Conservation (phyloP, 2,797 vertebrate species). For the Microctenopoma steveboyesi region DNA sequence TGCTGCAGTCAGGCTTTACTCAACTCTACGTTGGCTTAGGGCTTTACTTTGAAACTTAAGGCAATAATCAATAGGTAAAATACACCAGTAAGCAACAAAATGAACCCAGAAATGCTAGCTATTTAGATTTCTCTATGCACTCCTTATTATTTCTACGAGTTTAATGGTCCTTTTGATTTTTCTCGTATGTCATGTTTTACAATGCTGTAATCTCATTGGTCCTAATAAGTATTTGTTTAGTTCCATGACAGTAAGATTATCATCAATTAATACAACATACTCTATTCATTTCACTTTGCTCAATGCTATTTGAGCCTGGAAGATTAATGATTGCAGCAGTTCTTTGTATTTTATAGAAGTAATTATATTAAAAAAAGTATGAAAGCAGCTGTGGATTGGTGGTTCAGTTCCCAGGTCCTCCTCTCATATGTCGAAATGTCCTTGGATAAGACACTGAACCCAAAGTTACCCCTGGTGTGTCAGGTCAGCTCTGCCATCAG, state of each 20-base stretch:
- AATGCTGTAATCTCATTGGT: neutral
- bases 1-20: slow-evolving; percentile 9
- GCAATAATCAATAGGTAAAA: neutral
- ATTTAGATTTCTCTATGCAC: neutral
- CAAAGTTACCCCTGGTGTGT: too few species aligned
- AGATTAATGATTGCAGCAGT: slow-evolving; percentile 1
- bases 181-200: neutral
- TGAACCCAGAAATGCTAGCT: neutral
- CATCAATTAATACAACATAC: slow-evolving; percentile 8
- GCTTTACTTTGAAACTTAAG: neutral
- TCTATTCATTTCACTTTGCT: slow-evolving; percentile 17
- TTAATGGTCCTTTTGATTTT: slow-evolving; percentile 8
- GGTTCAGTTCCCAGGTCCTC: too few species aligned
- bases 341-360: neutral
- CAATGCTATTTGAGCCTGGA: slow-evolving; percentile 10
- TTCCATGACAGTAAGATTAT: slow-evolving; percentile 1
- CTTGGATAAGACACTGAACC: too few species aligned
- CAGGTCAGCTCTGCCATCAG: too few species aligned
- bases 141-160: neutral
- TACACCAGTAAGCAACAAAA: slow-evolving; percentile 5
- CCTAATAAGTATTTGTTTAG: slow-evolving; percentile 9
- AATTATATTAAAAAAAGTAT: too few species aligned
- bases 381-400: too few species aligned
- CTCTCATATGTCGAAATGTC: too few species aligned
- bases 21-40: neutral